Conservation (phyloP, 2,888 invertebrate genomes). For the Merodon equestris region DNA sequence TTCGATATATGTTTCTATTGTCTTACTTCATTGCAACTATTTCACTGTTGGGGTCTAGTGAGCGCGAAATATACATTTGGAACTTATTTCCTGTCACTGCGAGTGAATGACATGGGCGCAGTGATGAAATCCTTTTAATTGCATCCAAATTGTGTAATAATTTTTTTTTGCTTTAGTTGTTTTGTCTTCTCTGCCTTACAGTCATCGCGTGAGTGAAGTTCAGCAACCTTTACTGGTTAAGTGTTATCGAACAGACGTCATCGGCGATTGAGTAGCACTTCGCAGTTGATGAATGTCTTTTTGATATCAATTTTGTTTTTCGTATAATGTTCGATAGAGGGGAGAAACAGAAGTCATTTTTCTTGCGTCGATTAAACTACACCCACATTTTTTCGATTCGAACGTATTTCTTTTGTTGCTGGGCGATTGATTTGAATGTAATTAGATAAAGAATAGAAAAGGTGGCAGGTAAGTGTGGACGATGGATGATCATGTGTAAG, state of each 20-base stretch:
- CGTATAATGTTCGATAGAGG: background rate
- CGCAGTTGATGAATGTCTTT: slow-evolving; percentile 26
- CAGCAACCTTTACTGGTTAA: slow-evolving; percentile 11
- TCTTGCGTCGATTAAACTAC: slow-evolving; percentile 23
- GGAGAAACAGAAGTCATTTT: slow-evolving; percentile 32
- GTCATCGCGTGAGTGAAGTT: background rate
- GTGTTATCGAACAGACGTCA: slow-evolving; percentile 26
- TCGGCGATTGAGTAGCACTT: slow-evolving; percentile 7
- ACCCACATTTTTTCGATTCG: background rate
- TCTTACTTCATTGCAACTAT: slow-evolving; percentile 1
- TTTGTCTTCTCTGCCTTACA: background rate
- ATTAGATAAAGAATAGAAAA: slow-evolving; percentile 17
- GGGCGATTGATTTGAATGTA: background rate
- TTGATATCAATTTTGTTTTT: slow-evolving; percentile 12
- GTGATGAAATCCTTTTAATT: slow-evolving; percentile 31
- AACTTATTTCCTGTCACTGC: slow-evolving; percentile 33
- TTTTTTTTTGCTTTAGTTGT: background rate
- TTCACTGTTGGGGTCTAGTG: background rate
- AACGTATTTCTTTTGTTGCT: background rate
- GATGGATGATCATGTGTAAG: slow-evolving; percentile 10
- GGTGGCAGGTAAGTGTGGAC: slow-evolving; percentile 2
- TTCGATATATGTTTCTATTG: slow-evolving; percentile 32
- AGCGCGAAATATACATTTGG: slow-evolving; percentile 38
- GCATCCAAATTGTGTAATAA: slow-evolving; percentile 19
- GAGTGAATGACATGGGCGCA: slow-evolving; percentile 29